These are phyloP conservation scores for Parus major DNA, from an alignment of 2,113 vertebrate species.

Conservation along the genomic window DNA sequence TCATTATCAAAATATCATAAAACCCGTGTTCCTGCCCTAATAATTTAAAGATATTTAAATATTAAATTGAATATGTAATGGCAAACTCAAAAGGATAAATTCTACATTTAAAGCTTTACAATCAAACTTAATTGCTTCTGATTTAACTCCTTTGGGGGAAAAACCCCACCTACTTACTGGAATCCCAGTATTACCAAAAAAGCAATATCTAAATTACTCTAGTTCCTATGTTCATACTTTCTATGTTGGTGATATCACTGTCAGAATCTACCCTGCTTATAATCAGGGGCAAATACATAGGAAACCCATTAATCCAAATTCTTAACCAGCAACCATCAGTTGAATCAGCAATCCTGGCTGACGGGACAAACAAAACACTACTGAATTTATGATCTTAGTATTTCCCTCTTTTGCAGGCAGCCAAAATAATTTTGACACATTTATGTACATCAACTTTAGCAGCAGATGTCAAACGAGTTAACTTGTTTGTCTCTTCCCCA, in stretches of 20 bases:
- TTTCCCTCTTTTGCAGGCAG: not conserved
- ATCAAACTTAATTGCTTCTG: not conserved
- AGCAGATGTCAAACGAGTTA: conserved; percentile 26
- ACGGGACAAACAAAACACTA: conserved; percentile 6
- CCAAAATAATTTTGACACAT: conserved; percentile 32
- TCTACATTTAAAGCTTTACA: not conserved
- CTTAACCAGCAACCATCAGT: not conserved
- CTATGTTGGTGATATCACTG: not conserved
- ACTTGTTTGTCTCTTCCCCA: not conserved
- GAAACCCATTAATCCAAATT: not conserved
- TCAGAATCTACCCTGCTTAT: not conserved
- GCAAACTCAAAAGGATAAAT: not conserved
- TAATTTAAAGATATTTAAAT: not conserved
- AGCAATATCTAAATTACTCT: not conserved
- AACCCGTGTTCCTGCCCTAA: not conserved
- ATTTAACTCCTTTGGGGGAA: not conserved
- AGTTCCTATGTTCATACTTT: rapidly evolving
- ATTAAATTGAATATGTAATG: not conserved
- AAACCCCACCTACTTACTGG: not conserved
- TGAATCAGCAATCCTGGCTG: not conserved
- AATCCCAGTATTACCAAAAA: not conserved
- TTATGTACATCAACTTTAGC: not conserved
- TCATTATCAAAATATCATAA: not conserved
- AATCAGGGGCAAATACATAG: not conserved
- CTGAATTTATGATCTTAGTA: not conserved